Conservation (phyloP, 2,797 vertebrate genomes). For the Linurgus olivaceus region DNA sequence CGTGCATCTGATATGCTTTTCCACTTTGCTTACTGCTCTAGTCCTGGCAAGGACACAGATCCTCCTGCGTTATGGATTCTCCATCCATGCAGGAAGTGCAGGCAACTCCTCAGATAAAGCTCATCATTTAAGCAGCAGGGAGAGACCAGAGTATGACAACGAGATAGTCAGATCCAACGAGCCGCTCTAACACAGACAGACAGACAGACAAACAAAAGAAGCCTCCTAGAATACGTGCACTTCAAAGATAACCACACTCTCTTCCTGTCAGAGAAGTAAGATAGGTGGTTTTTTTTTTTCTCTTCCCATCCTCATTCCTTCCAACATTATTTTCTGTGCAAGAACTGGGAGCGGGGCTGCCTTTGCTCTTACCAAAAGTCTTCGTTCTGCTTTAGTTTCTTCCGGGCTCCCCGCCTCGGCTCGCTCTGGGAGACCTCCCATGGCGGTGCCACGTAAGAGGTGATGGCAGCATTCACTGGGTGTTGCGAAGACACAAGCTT, state of each 20-base stretch:
- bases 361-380: conserved; percentile 73
- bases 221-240: conserved; percentile 70
- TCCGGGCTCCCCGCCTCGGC: conserved; percentile 61
- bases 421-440: conserved; percentile 66
- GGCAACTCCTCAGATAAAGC: conserved; percentile 67
- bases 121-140: conserved; percentile 67
- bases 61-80: conserved; percentile 20
- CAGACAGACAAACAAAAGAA: conserved; percentile 64
- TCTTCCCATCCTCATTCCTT: conserved; percentile 53
- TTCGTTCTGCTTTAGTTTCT: conserved; percentile 68
- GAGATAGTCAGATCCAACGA: conserved; percentile 55
- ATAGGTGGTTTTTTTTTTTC: not conserved
- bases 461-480: conserved; percentile 69
- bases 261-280: conserved; percentile 68
- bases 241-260: conserved; percentile 70
- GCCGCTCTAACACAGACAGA: conserved; percentile 58
- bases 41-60: conserved; percentile 48
- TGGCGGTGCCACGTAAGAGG: conserved; percentile 65
- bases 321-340: conserved; percentile 66
- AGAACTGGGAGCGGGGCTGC: conserved; percentile 49
- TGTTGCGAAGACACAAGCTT: conserved; percentile 74
- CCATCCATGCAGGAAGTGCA: conserved; percentile 12
- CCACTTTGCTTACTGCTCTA: conserved; percentile 49
- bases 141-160: conserved; percentile 59
- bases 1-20: not conserved